Evolutionary conservation across 2,113 vertebrate species (phyloP).

Genomic region (Lagopus muta): DNA sequence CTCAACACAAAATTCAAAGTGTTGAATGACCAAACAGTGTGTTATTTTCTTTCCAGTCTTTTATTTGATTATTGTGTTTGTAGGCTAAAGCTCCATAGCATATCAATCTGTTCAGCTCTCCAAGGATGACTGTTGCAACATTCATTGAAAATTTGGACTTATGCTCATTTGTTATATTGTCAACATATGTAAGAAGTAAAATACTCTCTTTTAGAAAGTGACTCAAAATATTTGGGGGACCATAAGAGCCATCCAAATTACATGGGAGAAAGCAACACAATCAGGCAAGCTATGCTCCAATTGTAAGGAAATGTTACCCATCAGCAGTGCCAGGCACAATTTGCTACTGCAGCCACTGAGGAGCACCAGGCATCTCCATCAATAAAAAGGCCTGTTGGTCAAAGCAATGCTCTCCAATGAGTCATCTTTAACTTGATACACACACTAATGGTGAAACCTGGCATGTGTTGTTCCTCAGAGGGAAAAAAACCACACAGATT

Average conservation of each 20-base stretch:
- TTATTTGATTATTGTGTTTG: neutral
- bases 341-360: neutral
- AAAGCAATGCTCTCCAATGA: neutral
- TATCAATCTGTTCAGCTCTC: neutral
- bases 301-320: neutral
- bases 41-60: conserved; percentile 22
- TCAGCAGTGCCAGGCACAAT: accelerated
- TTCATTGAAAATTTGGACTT: neutral
- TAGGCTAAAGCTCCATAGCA: neutral
- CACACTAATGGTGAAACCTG: neutral
- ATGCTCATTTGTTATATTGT: neutral
- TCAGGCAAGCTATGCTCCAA: neutral
- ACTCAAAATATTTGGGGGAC: neutral
- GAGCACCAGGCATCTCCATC: neutral
- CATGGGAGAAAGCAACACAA: neutral
- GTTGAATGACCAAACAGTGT: neutral
- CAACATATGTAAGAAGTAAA: neutral
- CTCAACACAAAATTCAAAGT: neutral
- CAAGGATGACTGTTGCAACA: neutral
- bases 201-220: neutral
- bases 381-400: neutral
- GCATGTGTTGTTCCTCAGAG: neutral
- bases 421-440: neutral
- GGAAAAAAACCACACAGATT: accelerated
- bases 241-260: neutral